Conservation (phyloP, 1,140 invertebrate genomes). For the Aphelinus certus region DNA sequence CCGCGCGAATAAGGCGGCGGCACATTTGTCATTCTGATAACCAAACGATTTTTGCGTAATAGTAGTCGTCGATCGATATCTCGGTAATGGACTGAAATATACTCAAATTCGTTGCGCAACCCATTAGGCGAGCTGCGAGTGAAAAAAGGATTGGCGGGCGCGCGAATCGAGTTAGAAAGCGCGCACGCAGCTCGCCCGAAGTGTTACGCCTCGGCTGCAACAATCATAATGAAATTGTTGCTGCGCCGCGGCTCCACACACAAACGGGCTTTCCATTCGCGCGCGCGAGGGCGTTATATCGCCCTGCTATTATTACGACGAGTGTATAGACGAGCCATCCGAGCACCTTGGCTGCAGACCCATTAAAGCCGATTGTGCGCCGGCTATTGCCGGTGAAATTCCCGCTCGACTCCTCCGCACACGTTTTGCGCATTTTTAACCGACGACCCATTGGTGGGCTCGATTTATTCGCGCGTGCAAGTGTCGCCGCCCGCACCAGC, state of each 20-base stretch:
- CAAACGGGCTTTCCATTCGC: too few species aligned
- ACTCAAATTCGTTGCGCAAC: slow-evolving; percentile 16
- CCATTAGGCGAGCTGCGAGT: background rate
- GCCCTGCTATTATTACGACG: background rate
- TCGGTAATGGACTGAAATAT: background rate
- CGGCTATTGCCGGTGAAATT: too few species aligned
- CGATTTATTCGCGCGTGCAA: background rate
- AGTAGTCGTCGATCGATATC: slow-evolving; percentile 19
- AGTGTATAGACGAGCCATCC: too few species aligned
- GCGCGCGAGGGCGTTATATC: background rate
- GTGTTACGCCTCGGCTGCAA: too few species aligned
- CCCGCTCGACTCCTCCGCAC: too few species aligned
- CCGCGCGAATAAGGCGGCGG: too few species aligned
- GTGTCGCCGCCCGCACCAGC: too few species aligned
- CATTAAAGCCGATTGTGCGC: too few species aligned
- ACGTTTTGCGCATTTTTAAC: background rate
- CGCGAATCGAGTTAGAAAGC: slow-evolving; percentile 16
- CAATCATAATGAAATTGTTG: background rate
- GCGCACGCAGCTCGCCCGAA: background rate
- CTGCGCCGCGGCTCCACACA: background rate
- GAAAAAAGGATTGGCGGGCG: slow-evolving; percentile 5
- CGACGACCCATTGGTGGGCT: background rate
- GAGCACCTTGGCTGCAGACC: too few species aligned
- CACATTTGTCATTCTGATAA: slow-evolving; percentile 1
- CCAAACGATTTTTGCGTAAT: slow-evolving; percentile 26